A percentile compares a stretch with the other conserved stretches of the same genome.
Evolutionary conservation across 2,797 vertebrate species (phyloP).

Genomic region (Gambusia yucatana): DNA sequence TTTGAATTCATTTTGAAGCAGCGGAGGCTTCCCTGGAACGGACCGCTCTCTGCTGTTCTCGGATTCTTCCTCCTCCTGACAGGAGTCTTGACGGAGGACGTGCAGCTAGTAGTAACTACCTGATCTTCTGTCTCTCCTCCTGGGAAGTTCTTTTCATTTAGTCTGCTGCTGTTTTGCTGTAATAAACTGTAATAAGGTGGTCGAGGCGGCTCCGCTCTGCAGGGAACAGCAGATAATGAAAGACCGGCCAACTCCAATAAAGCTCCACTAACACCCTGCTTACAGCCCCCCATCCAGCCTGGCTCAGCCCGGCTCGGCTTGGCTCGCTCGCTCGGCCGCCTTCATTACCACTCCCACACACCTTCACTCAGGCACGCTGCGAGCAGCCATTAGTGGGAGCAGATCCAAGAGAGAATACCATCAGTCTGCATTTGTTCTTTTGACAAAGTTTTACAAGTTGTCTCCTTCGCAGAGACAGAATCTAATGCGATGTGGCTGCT

Average conservation of each 20-base stretch:
- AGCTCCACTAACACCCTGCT: slow-evolving; percentile 70
- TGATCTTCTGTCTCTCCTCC: slow-evolving; percentile 55
- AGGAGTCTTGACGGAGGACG: slow-evolving; percentile 28
- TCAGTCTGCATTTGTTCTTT: slow-evolving; percentile 18
- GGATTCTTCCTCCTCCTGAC: slow-evolving; percentile 2
- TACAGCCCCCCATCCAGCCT: slow-evolving; percentile 57
- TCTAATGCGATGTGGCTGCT: background rate
- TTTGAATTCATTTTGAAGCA: slow-evolving; percentile 10
- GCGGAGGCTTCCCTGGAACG: slow-evolving; percentile 9
- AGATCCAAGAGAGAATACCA: slow-evolving; percentile 10
- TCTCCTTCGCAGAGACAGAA: background rate
- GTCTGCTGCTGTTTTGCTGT: slow-evolving; percentile 64
- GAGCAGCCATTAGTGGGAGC: slow-evolving; percentile 30
- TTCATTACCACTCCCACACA: slow-evolving; percentile 56
- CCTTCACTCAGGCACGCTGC: slow-evolving; percentile 8
- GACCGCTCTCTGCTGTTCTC: background rate
- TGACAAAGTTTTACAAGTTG: slow-evolving; percentile 21
- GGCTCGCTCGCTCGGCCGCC: slow-evolving; percentile 24
- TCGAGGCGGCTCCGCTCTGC: slow-evolving; percentile 60
- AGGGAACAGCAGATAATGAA: slow-evolving; percentile 75
- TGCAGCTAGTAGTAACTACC: slow-evolving; percentile 52
- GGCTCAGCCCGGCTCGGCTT: slow-evolving; percentile 46
- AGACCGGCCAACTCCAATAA: slow-evolving; percentile 73
- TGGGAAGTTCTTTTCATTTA: slow-evolving; percentile 72
- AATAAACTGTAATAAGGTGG: slow-evolving; percentile 79